phyloP scores from a whole-genome alignment of 2,888 invertebrate genomes.

The Ypsolopha sequella region DNA sequence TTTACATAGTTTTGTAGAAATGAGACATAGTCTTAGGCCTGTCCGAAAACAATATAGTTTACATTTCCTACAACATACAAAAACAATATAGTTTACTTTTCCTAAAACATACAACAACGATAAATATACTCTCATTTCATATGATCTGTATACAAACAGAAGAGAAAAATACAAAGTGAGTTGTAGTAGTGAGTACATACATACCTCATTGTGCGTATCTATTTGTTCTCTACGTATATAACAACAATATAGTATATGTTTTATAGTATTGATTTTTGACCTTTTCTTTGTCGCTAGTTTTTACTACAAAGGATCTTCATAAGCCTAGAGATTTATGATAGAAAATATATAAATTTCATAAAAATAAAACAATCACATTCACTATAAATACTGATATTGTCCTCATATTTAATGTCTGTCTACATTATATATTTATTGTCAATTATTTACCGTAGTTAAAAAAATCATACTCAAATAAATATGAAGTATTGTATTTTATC shows the following conservation, averaged over 20 bases:
- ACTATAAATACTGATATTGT: slow-evolving; percentile 9
- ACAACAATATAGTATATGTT: neutral
- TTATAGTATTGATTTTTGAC: neutral
- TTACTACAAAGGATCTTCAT: slow-evolving; percentile 24
- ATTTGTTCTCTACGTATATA: slow-evolving; percentile 36
- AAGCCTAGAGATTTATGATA: slow-evolving; percentile 25
- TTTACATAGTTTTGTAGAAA: neutral
- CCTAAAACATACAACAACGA: slow-evolving; percentile 33
- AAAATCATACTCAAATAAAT: too few species aligned
- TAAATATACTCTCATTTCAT: slow-evolving; percentile 14
- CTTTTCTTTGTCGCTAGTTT: slow-evolving; percentile 13
- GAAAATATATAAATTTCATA: slow-evolving; percentile 35
- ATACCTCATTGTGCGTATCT: slow-evolving; percentile 46
- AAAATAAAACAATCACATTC: slow-evolving; percentile 6
- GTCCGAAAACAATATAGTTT: neutral
- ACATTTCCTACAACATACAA: neutral
- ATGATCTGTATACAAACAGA: slow-evolving; percentile 11
- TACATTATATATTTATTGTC: neutral
- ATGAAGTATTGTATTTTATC: too few species aligned
- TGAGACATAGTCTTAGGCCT: neutral
- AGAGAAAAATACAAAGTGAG: slow-evolving; percentile 19
- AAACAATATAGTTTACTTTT: neutral
- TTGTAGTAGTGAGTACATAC: slow-evolving; percentile 25
- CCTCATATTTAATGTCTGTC: neutral
- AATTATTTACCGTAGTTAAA: neutral